Evolutionary conservation across 1,140 invertebrate genomes (phyloP).

Genomic region (Atopsyche davidsoni): DNA sequence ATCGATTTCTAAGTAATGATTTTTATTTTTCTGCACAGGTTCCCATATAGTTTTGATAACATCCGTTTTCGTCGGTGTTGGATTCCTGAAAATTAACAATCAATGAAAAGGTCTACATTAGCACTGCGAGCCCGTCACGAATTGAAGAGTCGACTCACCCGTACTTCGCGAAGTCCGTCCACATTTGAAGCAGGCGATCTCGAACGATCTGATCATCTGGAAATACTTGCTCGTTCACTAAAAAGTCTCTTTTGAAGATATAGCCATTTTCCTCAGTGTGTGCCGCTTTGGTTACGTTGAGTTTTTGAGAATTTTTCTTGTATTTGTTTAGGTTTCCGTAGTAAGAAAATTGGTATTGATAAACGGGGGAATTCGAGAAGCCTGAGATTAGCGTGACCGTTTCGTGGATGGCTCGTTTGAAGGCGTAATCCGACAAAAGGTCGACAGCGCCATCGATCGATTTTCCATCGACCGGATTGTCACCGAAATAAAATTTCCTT

Average conservation of each 20-base stretch:
- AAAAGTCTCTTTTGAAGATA: slow-evolving; percentile 15
- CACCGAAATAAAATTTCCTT: slow-evolving; percentile 15
- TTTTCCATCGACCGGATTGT: not conserved
- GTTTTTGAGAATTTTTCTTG: not conserved
- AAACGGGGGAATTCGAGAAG: slow-evolving; percentile 8
- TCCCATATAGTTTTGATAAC: slow-evolving; percentile 4
- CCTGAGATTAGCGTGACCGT: slow-evolving; percentile 10
- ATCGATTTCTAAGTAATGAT: slow-evolving; percentile 11
- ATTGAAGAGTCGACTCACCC: slow-evolving; percentile 13
- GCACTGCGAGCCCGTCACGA: too few relatives aligned
- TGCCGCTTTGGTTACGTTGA: slow-evolving; percentile 9
- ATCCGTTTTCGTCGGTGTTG: slow-evolving; percentile 7
- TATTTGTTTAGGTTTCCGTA: slow-evolving; percentile 17
- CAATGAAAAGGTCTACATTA: not conserved
- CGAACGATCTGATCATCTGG: slow-evolving; percentile 11
- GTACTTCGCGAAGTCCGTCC: slow-evolving; percentile 26
- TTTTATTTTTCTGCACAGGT: not conserved
- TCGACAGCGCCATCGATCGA: not conserved
- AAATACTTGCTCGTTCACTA: not conserved
- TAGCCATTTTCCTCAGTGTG: slow-evolving; percentile 21
- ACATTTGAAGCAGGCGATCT: slow-evolving; percentile 19
- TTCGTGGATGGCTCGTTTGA: slow-evolving; percentile 5
- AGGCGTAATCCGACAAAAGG: slow-evolving; percentile 11
- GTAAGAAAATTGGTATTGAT: slow-evolving; percentile 18
- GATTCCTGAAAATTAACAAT: slow-evolving; percentile 12